These are phyloP conservation scores for Papio anubis DNA, from an alignment of 2,113 vertebrate genomes.

Conservation along the genomic window DNA sequence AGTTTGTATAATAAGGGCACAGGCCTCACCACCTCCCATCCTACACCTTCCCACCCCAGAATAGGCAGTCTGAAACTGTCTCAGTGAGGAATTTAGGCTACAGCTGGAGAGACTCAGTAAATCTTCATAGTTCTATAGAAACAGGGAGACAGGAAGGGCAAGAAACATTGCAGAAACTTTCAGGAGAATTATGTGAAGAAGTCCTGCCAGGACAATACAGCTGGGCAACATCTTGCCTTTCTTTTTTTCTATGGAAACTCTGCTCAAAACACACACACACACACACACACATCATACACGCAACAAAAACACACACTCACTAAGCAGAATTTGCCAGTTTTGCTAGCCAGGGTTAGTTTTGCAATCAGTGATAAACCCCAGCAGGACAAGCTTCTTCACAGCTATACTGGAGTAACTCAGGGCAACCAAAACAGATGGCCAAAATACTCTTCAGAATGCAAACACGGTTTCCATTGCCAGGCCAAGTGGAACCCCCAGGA, in stretches of 20 bases:
- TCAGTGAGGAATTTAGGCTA: neutral
- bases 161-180: slow-evolving; percentile 25
- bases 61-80: slow-evolving; percentile 28
- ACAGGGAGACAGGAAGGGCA: slow-evolving; percentile 19
- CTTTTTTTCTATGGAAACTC: slow-evolving; percentile 47
- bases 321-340: slow-evolving; percentile 35
- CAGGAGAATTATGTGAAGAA: slow-evolving; percentile 30
- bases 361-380: slow-evolving; percentile 43
- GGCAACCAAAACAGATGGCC: slow-evolving; percentile 42
- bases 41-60: neutral
- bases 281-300: neutral
- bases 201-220: slow-evolving; percentile 11
- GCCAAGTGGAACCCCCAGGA: slow-evolving; percentile 16
- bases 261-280: neutral
- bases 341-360: slow-evolving; percentile 16
- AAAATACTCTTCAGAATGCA: slow-evolving; percentile 42
- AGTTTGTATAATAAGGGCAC: slow-evolving; percentile 1
- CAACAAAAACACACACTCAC: neutral
- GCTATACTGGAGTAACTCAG: slow-evolving; percentile 6
- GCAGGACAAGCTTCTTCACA: neutral
- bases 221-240: slow-evolving; percentile 44
- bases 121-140: slow-evolving; percentile 37
- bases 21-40: neutral
- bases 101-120: slow-evolving; percentile 46
- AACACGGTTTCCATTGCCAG: slow-evolving; percentile 34